Base-by-base conservation (phyloP, 2,888 invertebrate species). In the Notodonta dromedarius region DNA sequence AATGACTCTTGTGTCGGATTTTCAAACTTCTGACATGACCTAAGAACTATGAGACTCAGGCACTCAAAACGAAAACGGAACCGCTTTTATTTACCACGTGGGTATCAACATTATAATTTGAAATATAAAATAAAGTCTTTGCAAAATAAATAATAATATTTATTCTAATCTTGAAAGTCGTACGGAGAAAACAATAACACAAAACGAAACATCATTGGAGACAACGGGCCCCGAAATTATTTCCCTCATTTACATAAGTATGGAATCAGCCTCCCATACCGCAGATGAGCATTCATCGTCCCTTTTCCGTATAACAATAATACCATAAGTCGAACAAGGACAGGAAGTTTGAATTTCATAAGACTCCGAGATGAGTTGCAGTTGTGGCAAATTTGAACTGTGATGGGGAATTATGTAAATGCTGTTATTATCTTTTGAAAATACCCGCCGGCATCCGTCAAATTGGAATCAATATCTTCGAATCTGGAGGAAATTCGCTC, bases 231-330 rank as follows among this genome's bases (percentile, higher is more conserved):
- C 39, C 50, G 44, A 56, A 63, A 56, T 58, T 60, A 63, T 57
- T 51, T 60, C 16, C 16, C 57, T 57, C 54, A 65, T 57, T 59
- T 65, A 40, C 65, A 57, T 62, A 46, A 65, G 48, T 61, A 55
- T 59, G 50, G 46, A 46, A 44, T 53, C 12, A n/a, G 16, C 53
- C n/a, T 52, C 44, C 50, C n/a, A 50, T 42, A 13, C 51, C 51
- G 32, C 51, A 14, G 46, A 56, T 58, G 14, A 52, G 46, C 9
- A 63, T 56, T 7, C 40, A 7, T 55, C 12, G 40, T 58, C 57
- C 44, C 42, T 58, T 58, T 56, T 52, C 44, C 11, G 6, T 44
- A 53, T 5, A 7, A 53, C 1, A 16, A 32, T 46, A 55, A 55
- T 16, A 16, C 14, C 55, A 40, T 46, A 48, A 16, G 24, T n/a